Evolutionary conservation across 2,888 invertebrate species (phyloP).

Genomic region (Limnephilus lunatus): DNA sequence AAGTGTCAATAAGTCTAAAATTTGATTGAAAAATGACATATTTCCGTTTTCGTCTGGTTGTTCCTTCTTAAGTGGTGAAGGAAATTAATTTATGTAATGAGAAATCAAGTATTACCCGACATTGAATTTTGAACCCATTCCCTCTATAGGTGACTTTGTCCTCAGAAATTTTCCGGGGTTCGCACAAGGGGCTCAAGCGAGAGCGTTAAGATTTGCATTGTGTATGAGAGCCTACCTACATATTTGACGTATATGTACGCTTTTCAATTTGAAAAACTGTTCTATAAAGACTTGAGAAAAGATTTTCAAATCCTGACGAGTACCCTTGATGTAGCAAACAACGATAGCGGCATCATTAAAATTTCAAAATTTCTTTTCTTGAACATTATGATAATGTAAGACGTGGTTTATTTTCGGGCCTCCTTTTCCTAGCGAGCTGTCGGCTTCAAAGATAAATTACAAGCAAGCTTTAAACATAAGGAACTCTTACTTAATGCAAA

Average conservation of each 20-base stretch:
- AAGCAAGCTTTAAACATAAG: neutral
- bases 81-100: neutral
- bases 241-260: neutral
- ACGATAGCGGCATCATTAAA: constrained; percentile 37
- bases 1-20: too few species aligned
- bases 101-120: neutral
- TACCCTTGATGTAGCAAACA: constrained; percentile 31
- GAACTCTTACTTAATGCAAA: neutral
- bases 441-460: neutral
- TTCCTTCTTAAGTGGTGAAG: neutral
- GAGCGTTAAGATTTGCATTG: neutral
- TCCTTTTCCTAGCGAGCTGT: neutral
- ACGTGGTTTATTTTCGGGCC: neutral
- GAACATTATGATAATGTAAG: constrained; percentile 14
- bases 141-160: neutral
- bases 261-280: constrained; percentile 30
- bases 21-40: too few species aligned
- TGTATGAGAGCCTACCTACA: neutral
- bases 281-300: neutral
- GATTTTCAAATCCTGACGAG: constrained; percentile 11
- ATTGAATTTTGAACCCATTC: neutral
- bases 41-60: too few species aligned
- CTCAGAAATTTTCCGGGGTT: neutral
- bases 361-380: constrained; percentile 20
- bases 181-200: neutral